Conservation (phyloP, 2,113 vertebrate genomes). For the Thymallus thymallus region DNA sequence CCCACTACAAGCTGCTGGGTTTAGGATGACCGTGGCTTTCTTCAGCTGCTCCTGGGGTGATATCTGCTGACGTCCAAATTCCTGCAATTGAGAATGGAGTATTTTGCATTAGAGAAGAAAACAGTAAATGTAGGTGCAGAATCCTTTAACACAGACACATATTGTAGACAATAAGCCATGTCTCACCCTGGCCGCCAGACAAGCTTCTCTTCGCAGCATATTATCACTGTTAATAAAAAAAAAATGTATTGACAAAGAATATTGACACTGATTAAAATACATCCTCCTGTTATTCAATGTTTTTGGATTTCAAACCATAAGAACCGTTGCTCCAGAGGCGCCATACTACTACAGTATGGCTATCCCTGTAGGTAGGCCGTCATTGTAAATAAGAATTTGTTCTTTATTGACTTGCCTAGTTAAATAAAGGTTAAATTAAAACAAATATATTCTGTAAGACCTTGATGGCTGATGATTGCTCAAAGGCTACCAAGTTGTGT, state of each 20-base stretch:
- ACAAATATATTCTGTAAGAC: no score
- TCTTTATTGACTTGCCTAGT: no score
- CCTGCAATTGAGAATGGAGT: constrained; percentile 62
- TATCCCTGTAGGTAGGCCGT: no score
- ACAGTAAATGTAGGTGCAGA: not conserved
- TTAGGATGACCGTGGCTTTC: constrained; percentile 95
- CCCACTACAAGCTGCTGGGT: constrained; percentile 92
- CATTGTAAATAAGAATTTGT: no score
- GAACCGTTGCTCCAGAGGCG: no score
- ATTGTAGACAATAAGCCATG: not conserved
- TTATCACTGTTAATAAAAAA: constrained; percentile 79
- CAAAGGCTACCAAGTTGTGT: no score
- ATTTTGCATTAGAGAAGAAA: not conserved
- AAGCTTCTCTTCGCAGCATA: constrained; percentile 88
- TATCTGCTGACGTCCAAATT: constrained; percentile 85
- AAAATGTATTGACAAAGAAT: constrained; percentile 1
- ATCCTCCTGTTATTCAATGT: no score
- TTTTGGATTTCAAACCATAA: not conserved
- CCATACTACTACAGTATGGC: no score
- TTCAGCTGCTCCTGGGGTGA: constrained; percentile 79
- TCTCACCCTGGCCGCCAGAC: constrained; percentile 88
- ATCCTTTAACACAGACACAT: not conserved
- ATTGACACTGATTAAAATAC: not conserved
- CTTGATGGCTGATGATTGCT: no score
- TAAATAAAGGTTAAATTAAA: no score